Evolutionary conservation across 1,140 invertebrate genomes (phyloP).

Genomic region (Camponotus vicinus): DNA sequence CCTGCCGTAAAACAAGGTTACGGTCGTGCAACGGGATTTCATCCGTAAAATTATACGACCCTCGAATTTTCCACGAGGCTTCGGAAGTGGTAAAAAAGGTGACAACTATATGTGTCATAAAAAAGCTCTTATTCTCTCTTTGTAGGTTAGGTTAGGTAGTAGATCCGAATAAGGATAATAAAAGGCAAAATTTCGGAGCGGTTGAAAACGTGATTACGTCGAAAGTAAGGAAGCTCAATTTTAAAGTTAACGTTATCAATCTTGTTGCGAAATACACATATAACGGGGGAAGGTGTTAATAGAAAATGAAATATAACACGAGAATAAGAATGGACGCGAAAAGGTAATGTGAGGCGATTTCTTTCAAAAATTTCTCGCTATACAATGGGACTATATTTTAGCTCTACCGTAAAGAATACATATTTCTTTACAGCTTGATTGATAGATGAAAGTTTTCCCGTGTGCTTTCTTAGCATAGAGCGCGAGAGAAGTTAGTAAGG

Average conservation of each 20-base stretch:
- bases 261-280: neutral
- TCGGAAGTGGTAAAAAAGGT: conserved; percentile 10
- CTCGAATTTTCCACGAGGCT: conserved; percentile 31
- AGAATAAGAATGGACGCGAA: neutral
- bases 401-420: neutral
- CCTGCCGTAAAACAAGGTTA: conserved; percentile 60
- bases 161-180: neutral
- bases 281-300: neutral
- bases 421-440: neutral
- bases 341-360: neutral
- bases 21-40: conserved; percentile 33
- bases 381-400: neutral
- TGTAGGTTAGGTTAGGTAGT: neutral
- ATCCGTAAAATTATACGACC: conserved; percentile 55
- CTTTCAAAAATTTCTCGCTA: neutral
- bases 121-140: neutral
- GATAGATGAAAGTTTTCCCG: conserved; percentile 1
- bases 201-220: neutral
- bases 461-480: neutral
- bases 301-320: neutral
- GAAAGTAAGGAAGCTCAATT: neutral
- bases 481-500: neutral
- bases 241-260: neutral
- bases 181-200: neutral
- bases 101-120: neutral